Conservation (phyloP, 2,797 vertebrate species). For the Chrosomus eos region DNA sequence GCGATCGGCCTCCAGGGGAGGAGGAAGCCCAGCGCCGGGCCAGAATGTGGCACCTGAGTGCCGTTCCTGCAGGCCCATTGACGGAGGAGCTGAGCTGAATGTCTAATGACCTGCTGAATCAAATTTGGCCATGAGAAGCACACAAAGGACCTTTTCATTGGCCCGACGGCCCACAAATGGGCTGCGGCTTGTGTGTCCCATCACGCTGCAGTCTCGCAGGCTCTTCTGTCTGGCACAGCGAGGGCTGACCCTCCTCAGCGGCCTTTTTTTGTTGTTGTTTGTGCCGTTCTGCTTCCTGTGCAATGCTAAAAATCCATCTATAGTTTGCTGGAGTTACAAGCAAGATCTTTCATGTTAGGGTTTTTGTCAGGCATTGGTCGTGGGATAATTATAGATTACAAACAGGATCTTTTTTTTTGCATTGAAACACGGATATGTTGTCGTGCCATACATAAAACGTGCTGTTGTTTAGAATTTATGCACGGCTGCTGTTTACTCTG, state of each 20-base stretch:
- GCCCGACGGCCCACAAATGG: constrained; percentile 79
- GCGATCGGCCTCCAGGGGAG: constrained; percentile 58
- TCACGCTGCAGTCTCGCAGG: background rate
- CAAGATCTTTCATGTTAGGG: background rate
- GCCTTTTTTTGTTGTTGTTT: constrained; percentile 5
- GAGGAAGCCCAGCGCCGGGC: constrained; percentile 83
- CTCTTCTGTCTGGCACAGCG: constrained; percentile 36
- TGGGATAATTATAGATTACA: constrained; percentile 10
- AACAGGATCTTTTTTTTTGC: constrained; percentile 21
- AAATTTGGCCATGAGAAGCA: constrained; percentile 84
- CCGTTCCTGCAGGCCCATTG: constrained; percentile 80
- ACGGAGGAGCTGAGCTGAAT: constrained; percentile 83
- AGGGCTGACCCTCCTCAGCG: background rate
- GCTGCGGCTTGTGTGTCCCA: constrained; percentile 74
- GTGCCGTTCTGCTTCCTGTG: background rate
- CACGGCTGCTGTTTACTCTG: constrained; percentile 62
- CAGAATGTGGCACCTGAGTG: constrained; percentile 89
- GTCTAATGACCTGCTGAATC: constrained; percentile 86
- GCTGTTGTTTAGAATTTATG: constrained; percentile 63
- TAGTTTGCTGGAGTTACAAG: background rate
- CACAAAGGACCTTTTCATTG: constrained; percentile 88
- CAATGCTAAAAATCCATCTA: background rate
- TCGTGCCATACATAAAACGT: constrained; percentile 35
- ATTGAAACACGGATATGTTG: constrained; percentile 51
- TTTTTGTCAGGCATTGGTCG: constrained; percentile 27